Evolutionary conservation across 2,888 invertebrate species (phyloP), one percentile per base, ranked within the genome.

Genomic region (Ceraclea dissimilis): DNA sequence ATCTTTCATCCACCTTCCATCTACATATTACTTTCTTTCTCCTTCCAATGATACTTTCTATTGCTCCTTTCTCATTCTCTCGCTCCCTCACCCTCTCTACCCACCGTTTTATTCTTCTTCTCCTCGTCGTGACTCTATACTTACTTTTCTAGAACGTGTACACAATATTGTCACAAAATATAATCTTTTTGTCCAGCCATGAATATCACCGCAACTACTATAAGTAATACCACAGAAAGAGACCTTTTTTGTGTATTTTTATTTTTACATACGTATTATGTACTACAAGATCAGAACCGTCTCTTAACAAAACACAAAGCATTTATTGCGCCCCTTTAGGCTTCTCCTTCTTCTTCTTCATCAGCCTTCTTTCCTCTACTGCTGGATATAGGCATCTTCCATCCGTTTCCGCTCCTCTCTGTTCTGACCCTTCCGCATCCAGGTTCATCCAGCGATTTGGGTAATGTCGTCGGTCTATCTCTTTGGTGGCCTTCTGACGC

Each of bases 161-260:
- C 59, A 61, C 59, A 61, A 61, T 61, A 61, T 61, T 61, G 61
- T 61, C 61, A 61, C 61, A 61, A 61, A 61, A 61, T 61, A 57
- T 58, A 61, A 61, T 61, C 61, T 61, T 59, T 61, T 61, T 61
- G 61, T 61, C 61, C 59, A 56, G 52, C 54, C 16, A 39, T 39
- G 54, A 53, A 49, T 60, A 31, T 60, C 49, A 20, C 49, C 49
- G 49, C 49, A 49, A 26, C 49, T 39, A 20, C 49, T 26, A n/a
- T n/a, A n/a, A n/a, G n/a, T n/a, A n/a, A n/a, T n/a, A 20, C 49
- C 17, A 26, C 49, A 22, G 49, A 19, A 26, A 49, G n/a, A 20
- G 20, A n/a, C 49, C 19, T 49, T 49, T 19, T 49, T n/a, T n/a
- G n/a, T 49, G 6, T 39, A 16, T 47, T 20, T 6, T 19, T 47